Percentiles rank a stretch among this genome's conserved stretches.
These are phyloP conservation scores for Xylophagus ater DNA, from an alignment of 2,888 invertebrate species.

Conservation along the genomic window DNA sequence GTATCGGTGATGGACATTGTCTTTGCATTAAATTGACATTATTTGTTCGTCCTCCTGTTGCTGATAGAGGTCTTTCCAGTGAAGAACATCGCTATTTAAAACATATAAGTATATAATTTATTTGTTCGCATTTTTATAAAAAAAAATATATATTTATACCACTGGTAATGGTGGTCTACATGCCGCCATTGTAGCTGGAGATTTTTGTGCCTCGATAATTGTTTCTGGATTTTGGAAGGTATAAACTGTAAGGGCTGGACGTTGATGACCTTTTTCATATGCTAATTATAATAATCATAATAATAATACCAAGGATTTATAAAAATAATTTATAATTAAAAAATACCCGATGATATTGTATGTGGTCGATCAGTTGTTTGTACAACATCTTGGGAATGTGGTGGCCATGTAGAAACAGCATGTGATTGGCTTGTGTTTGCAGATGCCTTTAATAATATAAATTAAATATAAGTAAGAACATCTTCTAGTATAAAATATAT, in stretches of 20 bases:
- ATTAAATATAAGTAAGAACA: conserved; percentile 11
- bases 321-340: background rate
- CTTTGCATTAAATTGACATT: conserved; percentile 38
- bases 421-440: conserved; percentile 37
- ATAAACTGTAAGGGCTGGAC: conserved; percentile 76
- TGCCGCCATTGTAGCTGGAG: conserved; percentile 43
- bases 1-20: conserved; percentile 57
- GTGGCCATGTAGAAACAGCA: conserved; percentile 40
- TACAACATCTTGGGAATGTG: conserved; percentile 39
- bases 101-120: background rate
- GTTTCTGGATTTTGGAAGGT: conserved; percentile 73
- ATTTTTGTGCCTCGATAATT: conserved; percentile 39
- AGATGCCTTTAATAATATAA: conserved; percentile 41
- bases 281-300: conserved; percentile 41
- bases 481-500: background rate
- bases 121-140: background rate
- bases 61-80: conserved; percentile 64
- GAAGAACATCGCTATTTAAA: conserved; percentile 63
- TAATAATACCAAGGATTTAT: conserved; percentile 2
- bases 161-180: conserved; percentile 62
- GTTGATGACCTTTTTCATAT: conserved; percentile 74
- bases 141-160: conserved; percentile 39
- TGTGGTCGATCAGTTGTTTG: conserved; percentile 74
- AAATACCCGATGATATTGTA: conserved; percentile 74
- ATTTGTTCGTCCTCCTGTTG: conserved; percentile 38